Evolutionary conservation across 2,113 vertebrate species (phyloP).

Genomic region (Thunnus maccoyii): DNA sequence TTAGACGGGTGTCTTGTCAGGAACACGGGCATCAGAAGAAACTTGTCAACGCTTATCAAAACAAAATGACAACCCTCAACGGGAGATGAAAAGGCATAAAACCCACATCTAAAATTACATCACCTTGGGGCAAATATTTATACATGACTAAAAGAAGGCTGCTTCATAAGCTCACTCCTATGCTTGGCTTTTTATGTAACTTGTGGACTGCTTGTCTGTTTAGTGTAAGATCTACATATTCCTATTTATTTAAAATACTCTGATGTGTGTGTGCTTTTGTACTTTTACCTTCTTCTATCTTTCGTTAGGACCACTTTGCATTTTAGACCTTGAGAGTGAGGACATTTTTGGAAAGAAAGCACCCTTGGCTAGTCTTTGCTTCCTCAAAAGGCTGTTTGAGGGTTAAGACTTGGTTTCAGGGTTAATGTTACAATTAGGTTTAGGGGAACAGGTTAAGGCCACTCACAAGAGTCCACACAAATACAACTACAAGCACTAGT

Average conservation of each 20-base stretch:
- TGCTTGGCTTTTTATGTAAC: not conserved
- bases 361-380: too few species aligned
- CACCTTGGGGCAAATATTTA: not conserved
- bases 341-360: too few species aligned
- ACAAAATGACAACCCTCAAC: not conserved
- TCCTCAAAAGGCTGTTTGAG: too few species aligned
- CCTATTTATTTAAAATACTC: not conserved
- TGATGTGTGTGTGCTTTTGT: not conserved
- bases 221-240: not conserved
- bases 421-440: not conserved
- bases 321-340: too few species aligned
- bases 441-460: not conserved
- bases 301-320: not conserved
- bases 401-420: not conserved
- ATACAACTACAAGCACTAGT: not conserved
- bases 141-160: not conserved
- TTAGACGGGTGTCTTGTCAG: slow-evolving; percentile 42
- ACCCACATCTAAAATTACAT: not conserved
- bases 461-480: not conserved
- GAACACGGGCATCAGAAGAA: slow-evolving; percentile 20
- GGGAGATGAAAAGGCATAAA: slow-evolving; percentile 15
- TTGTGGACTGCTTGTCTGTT: not conserved
- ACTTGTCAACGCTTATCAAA: slow-evolving; percentile 23
- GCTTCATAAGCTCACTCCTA: not conserved
- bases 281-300: not conserved